Evolutionary conservation across 1,140 invertebrate species (phyloP).

Genomic region (Micrasema longulum): DNA sequence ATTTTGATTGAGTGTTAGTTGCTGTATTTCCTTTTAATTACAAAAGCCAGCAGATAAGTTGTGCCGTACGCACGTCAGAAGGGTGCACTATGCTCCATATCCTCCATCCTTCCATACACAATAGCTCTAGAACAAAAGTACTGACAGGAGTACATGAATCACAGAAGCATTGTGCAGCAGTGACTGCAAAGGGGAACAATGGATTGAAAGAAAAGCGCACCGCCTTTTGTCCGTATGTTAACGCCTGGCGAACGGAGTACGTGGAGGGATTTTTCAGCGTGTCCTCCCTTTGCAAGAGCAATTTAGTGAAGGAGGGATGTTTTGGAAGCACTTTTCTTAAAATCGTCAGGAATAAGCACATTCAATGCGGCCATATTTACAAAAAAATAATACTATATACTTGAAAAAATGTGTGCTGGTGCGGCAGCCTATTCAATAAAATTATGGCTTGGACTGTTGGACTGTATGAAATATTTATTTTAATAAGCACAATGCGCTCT

Average conservation of each 20-base stretch:
- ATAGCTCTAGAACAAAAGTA: conserved; percentile 10
- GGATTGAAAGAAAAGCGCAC: neutral
- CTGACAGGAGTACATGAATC: conserved; percentile 30
- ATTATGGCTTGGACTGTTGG: no score
- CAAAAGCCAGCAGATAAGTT: no score
- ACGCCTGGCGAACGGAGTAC: no score
- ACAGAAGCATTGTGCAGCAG: conserved; percentile 2
- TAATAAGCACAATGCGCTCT: no score
- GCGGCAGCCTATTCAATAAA: no score
- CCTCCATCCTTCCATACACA: neutral
- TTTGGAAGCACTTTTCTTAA: neutral
- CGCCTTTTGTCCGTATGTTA: conserved; percentile 13
- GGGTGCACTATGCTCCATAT: neutral
- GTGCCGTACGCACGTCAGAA: conserved; percentile 6
- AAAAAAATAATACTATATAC: no score
- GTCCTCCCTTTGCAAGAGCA: conserved; percentile 3
- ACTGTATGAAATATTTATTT: no score
- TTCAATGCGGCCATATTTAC: no score
- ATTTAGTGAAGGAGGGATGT: conserved; percentile 7
- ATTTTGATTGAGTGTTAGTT: no score
- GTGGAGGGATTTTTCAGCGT: conserved; percentile 1
- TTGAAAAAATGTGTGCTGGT: no score
- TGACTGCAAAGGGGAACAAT: conserved; percentile 17
- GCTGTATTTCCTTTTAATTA: no score
- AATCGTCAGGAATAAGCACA: no score